A percentile compares a stretch with the other conserved stretches of the same genome.
Conservation (phyloP, 2,888 invertebrate genomes). For the Blastobasis lacticolella region DNA sequence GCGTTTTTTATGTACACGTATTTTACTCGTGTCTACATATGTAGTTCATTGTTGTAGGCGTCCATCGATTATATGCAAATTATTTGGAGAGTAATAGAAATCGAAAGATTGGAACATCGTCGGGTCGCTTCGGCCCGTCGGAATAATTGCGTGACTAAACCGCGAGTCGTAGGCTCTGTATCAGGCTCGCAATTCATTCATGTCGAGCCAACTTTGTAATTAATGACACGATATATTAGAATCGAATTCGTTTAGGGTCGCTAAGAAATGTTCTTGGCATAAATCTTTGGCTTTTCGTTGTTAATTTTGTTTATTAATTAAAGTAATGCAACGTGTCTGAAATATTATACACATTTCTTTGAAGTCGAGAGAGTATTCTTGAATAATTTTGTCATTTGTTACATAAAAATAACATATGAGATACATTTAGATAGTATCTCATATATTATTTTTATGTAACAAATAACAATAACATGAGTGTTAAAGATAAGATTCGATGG, state of each 20-base stretch:
- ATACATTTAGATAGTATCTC: too few species aligned
- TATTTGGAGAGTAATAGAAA: conserved; percentile 37
- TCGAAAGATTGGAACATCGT: conserved; percentile 33
- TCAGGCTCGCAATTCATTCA: conserved; percentile 46
- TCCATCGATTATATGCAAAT: conserved; percentile 42
- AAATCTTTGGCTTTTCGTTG: conserved; percentile 29
- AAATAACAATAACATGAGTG: too few species aligned
- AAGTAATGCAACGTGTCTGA: conserved; percentile 6
- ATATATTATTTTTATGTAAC: too few species aligned
- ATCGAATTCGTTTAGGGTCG: conserved; percentile 49
- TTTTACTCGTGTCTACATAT: conserved; percentile 12
- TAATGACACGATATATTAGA: conserved; percentile 54
- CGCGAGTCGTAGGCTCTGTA: conserved; percentile 39
- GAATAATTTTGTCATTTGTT: too few species aligned
- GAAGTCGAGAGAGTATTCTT: background rate
- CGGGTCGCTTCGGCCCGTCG: conserved; percentile 27
- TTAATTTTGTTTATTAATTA: conserved; percentile 1
- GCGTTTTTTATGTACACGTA: conserved; percentile 27
- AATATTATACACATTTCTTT: background rate
- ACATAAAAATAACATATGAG: too few species aligned
- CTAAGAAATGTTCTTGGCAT: conserved; percentile 32
- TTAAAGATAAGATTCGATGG: too few species aligned
- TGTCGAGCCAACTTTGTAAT: conserved; percentile 43
- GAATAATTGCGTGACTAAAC: conserved; percentile 57
- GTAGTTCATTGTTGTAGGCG: conserved; percentile 17